These are phyloP conservation scores for Aulostomus chinensis DNA, from an alignment of 2,797 vertebrate genomes.

Conservation along the genomic window DNA sequence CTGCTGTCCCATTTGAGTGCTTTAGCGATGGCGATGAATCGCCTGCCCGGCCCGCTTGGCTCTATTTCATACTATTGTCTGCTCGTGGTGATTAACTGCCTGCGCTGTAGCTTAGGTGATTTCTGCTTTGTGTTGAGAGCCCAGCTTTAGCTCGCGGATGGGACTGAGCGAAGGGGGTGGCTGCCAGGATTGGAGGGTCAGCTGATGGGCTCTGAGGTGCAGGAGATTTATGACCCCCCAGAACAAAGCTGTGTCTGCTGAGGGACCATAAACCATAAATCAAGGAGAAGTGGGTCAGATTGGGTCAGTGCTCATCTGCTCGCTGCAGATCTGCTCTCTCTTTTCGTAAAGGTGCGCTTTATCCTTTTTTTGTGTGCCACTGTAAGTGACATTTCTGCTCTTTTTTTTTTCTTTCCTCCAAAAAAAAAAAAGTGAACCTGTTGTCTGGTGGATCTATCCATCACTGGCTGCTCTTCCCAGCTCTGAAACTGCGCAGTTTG, in stretches of 20 bases:
- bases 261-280: conserved; percentile 75
- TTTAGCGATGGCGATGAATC: conserved; percentile 30
- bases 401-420: too few species aligned
- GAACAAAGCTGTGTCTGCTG: conserved; percentile 77
- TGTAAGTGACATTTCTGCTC: conserved; percentile 11
- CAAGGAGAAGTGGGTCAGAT: conserved; percentile 79
- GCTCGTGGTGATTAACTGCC: conserved; percentile 62
- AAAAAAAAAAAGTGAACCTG: too few species aligned
- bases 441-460: too few species aligned
- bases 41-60: conserved; percentile 34
- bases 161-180: too few species aligned
- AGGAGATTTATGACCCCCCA: conserved; percentile 79
- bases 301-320: conserved; percentile 75
- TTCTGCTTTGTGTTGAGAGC: conserved; percentile 57
- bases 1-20: conserved; percentile 30
- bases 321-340: conserved; percentile 54
- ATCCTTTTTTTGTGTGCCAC: conserved; percentile 5
- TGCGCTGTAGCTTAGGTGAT: conserved; percentile 35
- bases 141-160: too few species aligned
- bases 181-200: conserved; percentile 61
- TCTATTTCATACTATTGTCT: conserved; percentile 56
- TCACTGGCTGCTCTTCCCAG: too few species aligned
- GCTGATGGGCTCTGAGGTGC: conserved; percentile 68
- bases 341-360: conserved; percentile 29
- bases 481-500: too few species aligned